Conservation (phyloP, 2,888 invertebrate species). For the Miltochrista miniata region DNA sequence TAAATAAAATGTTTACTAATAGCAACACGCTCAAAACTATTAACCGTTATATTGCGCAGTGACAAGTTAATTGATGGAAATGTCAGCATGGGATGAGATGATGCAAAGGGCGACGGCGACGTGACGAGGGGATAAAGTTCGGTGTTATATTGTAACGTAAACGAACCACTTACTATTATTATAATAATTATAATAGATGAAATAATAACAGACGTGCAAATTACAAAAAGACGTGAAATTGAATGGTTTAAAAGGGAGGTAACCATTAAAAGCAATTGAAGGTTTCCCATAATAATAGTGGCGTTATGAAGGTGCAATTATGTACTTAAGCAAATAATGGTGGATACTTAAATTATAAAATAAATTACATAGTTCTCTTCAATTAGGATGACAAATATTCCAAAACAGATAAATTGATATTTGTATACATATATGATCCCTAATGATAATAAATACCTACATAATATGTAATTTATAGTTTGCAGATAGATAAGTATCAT, state of each 20-base stretch:
- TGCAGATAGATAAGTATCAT: background rate
- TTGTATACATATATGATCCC: too few species aligned
- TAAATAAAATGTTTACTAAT: slow-evolving; percentile 33
- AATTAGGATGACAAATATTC: too few species aligned
- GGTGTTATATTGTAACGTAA: slow-evolving; percentile 15
- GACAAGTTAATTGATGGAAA: slow-evolving; percentile 71
- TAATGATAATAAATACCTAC: background rate
- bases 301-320: too few species aligned
- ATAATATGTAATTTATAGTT: background rate
- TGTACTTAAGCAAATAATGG: too few species aligned
- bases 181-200: background rate
- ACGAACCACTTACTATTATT: background rate
- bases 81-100: slow-evolving; percentile 55
- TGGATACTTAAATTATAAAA: too few species aligned
- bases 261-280: too few species aligned
- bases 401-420: too few species aligned
- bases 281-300: too few species aligned
- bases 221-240: background rate
- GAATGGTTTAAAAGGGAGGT: too few species aligned
- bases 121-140: slow-evolving; percentile 43
- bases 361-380: too few species aligned
- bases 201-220: background rate
- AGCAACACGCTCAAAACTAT: slow-evolving; percentile 27
- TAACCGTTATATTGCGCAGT: slow-evolving; percentile 50
- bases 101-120: slow-evolving; percentile 35